Evolutionary conservation across 2,888 invertebrate genomes (phyloP), one percentile per base, ranked within the genome.

Genomic region (Melieria omissa): DNA sequence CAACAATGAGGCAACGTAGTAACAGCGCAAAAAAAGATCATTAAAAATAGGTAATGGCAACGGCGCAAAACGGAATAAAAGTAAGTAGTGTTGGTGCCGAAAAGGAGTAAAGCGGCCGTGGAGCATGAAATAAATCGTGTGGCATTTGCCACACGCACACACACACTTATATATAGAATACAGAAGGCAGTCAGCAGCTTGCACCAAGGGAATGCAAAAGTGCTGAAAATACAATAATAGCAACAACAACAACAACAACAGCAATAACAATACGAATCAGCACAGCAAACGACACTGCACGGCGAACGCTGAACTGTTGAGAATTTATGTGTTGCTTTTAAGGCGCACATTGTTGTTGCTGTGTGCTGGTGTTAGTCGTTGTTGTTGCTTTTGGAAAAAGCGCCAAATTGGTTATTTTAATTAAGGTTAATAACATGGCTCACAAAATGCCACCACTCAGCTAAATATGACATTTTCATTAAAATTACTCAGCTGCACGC

Each of bases 381-480:
- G 29, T n/a, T n/a, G n/a, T n/a, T n/a, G n/a, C n/a, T n/a, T n/a
- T n/a, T n/a, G 41, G 10, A 10, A 58, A 58, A 58, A 58, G 58
- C 41, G 58, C 58, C n/a, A 58, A 58, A 58, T 58, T 58, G 58
- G n/a, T n/a, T 41, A 58, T 58, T 58, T 58, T 58, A 58, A 58
- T 58, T 58, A 58, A 12, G 41, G 58, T 16, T 29, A 52, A 52
- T 52, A 52, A 52, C 52, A n/a, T n/a, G 12, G 52, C 52, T 9
- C 52, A n/a, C 52, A 52, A 29, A 29, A 29, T 29, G 29, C 29
- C 29, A 29, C 29, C 29, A 29, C 29, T 29, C 29, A 29, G 29
- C 29, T 29, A 29, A 29, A 29, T 29, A 29, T 29, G 29, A 29
- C 29, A 29, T 29, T 29, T 29, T 29, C 29, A 29, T 29, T 29